Evolutionary conservation across 2,113 vertebrate species (phyloP).

Genomic region (Sialia sialis): DNA sequence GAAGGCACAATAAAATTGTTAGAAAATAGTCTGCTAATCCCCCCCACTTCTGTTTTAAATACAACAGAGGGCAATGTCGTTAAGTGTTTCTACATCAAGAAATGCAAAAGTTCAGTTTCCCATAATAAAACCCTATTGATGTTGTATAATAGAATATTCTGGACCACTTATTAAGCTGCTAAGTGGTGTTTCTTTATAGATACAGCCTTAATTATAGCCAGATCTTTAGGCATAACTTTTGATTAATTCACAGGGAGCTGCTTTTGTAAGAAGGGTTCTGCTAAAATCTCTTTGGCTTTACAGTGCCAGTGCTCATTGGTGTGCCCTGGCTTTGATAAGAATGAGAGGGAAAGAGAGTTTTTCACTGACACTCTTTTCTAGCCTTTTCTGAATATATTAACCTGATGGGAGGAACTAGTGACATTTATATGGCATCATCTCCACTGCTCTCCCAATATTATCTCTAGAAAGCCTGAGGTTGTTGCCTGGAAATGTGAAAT

Average conservation of each 20-base stretch:
- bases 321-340: background rate
- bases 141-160: background rate
- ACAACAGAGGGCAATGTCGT: background rate
- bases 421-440: background rate
- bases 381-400: background rate
- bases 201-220: slow-evolving; percentile 24
- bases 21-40: slow-evolving; percentile 3
- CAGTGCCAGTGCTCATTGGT: background rate
- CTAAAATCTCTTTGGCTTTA: background rate
- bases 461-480: background rate
- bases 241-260: background rate
- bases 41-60: background rate
- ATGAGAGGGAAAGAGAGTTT: background rate
- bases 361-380: background rate
- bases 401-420: background rate
- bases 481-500: background rate
- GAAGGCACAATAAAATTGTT: background rate
- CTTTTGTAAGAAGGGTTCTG: background rate
- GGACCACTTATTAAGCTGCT: background rate
- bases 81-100: background rate
- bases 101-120: slow-evolving; percentile 16
- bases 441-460: background rate
- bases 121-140: slow-evolving; percentile 10
- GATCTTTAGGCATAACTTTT: background rate
- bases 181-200: slow-evolving; percentile 14